Percentiles rank a stretch among this genome's conserved stretches.
Conservation (phyloP, 2,797 vertebrate species). For the Moxostoma hubbsi region DNA sequence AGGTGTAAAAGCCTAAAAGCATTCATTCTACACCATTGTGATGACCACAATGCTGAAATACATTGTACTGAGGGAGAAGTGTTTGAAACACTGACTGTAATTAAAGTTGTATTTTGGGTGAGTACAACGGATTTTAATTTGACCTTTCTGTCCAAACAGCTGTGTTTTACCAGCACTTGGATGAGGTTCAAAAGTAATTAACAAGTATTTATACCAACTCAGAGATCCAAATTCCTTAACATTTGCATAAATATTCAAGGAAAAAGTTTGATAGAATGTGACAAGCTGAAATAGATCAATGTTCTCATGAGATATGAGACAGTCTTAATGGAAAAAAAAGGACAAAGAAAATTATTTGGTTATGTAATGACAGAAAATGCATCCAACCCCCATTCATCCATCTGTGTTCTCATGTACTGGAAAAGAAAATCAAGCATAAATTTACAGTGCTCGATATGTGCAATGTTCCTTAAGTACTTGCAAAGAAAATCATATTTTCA, state of each 20-base stretch:
- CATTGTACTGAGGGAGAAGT: background rate
- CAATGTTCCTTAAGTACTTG: too few relatives aligned
- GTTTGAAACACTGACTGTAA: slow-evolving; percentile 37
- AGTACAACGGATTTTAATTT: slow-evolving; percentile 26
- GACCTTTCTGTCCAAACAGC: slow-evolving; percentile 14
- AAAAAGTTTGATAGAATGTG: slow-evolving; percentile 4
- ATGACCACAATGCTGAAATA: background rate
- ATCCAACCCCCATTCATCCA: too few relatives aligned
- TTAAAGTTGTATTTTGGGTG: slow-evolving; percentile 12
- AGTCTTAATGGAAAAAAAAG: too few relatives aligned
- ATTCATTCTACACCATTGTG: too few relatives aligned
- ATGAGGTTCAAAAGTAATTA: slow-evolving; percentile 22
- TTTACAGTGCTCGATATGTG: too few relatives aligned
- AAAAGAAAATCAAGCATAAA: too few relatives aligned
- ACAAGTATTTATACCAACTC: background rate
- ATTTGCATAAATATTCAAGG: slow-evolving; percentile 19
- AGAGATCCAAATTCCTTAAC: background rate
- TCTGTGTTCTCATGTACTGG: too few relatives aligned
- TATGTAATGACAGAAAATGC: too few relatives aligned
- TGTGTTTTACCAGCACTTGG: slow-evolving; percentile 21
- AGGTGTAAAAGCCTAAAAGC: too few relatives aligned
- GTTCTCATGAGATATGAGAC: background rate
- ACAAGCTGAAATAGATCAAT: slow-evolving; percentile 22
- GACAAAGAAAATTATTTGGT: too few relatives aligned
- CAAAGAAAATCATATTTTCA: too few relatives aligned